A percentile compares a stretch with the other conserved stretches of the same genome.
Conservation (phyloP, 2,888 invertebrate genomes). For the Allacma fusca region DNA sequence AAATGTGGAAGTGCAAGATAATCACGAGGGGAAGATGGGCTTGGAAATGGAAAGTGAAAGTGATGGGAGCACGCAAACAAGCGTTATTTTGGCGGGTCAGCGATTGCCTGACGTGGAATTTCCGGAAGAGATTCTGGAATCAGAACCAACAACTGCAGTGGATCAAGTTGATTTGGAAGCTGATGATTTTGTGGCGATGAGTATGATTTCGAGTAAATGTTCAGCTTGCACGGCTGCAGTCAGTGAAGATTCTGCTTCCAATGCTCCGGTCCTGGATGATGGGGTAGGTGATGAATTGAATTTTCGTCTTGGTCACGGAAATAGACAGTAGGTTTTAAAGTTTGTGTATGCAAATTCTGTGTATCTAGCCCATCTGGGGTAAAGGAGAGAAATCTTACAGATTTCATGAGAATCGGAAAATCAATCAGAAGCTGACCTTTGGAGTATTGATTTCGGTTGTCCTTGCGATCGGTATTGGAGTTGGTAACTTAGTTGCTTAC, state of each 20-base stretch:
- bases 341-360: not conserved
- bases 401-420: slow-evolving; percentile 58
- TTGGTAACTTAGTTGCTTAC: slow-evolving; percentile 60
- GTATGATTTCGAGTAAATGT: not conserved
- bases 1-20: not conserved
- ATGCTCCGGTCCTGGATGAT: slow-evolving; percentile 60
- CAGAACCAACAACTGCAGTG: slow-evolving; percentile 4
- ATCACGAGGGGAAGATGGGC: not conserved
- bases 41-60: not conserved
- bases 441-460: slow-evolving; percentile 58
- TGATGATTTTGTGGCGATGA: slow-evolving; percentile 37
- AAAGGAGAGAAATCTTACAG: slow-evolving; percentile 59
- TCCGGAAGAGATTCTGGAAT: not conserved
- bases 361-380: slow-evolving; percentile 60
- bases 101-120: not conserved
- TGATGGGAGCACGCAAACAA: slow-evolving; percentile 25
- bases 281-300: slow-evolving; percentile 52
- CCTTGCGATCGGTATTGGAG: slow-evolving; percentile 59
- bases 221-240: not conserved
- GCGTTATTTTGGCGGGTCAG: slow-evolving; percentile 21
- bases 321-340: not conserved
- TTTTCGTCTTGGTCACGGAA: not conserved
- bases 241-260: slow-evolving; percentile 53
- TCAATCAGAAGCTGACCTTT: slow-evolving; percentile 61
- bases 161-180: slow-evolving; percentile 17